These are phyloP conservation scores for Tenthredo mesomela DNA, from an alignment of 2,888 invertebrate genomes.

Conservation along the genomic window DNA sequence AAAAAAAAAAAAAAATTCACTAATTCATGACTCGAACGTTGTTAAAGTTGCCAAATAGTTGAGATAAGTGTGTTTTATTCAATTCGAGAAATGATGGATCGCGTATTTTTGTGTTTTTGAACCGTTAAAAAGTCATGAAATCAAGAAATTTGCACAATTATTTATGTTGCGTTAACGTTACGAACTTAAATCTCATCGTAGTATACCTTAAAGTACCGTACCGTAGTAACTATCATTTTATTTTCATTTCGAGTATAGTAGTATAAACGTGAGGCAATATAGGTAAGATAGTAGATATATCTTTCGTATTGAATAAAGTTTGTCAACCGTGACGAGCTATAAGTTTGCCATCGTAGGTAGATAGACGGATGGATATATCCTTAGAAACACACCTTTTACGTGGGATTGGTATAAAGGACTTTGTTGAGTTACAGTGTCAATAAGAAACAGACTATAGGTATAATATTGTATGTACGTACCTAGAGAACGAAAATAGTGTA, in stretches of 20 bases:
- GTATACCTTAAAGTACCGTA: too few relatives aligned
- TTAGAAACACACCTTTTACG: constrained; percentile 36
- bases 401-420: constrained; percentile 20
- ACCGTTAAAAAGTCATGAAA: too few relatives aligned
- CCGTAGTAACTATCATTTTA: not conserved
- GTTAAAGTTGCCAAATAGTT: too few relatives aligned
- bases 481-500: not conserved
- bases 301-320: constrained; percentile 40
- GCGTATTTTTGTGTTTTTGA: too few relatives aligned
- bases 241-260: not conserved
- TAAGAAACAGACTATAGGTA: not conserved
- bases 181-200: too few relatives aligned
- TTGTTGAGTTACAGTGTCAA: constrained; percentile 15
- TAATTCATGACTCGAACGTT: too few relatives aligned
- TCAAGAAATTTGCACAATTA: too few relatives aligned
- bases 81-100: too few relatives aligned
- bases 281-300: not conserved
- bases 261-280: not conserved
- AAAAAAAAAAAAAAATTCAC: too few relatives aligned
- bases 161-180: too few relatives aligned
- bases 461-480: too few relatives aligned
- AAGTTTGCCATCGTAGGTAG: not conserved
- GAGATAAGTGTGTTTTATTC: too few relatives aligned
- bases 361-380: constrained; percentile 19
- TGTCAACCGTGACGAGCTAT: constrained; percentile 33